Percentiles rank a stretch among this genome's conserved stretches.
These are phyloP conservation scores for Apoda limacodes DNA, from an alignment of 2,888 invertebrate genomes.

Conservation along the genomic window DNA sequence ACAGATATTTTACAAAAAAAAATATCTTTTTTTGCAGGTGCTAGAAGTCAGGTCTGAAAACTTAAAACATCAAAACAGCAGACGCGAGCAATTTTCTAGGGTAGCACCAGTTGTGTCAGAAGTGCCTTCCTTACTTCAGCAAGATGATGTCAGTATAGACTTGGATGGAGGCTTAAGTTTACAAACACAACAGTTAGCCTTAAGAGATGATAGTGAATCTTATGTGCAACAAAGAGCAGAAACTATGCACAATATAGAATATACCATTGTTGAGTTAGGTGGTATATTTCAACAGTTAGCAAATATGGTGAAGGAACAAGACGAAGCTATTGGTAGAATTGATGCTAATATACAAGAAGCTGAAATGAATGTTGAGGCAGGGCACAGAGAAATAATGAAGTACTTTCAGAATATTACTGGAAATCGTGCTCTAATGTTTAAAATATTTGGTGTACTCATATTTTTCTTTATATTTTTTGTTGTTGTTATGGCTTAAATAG, in stretches of 20 bases:
- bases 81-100: constrained; percentile 87
- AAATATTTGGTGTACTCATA: constrained; percentile 97
- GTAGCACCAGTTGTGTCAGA: constrained; percentile 57
- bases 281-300: constrained; percentile 97
- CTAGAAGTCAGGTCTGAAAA: constrained; percentile 98
- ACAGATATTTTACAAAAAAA: too few relatives aligned
- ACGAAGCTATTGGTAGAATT: constrained; percentile 97
- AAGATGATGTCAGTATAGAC: constrained; percentile 87
- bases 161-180: constrained; percentile 73
- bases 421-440: constrained; percentile 99
- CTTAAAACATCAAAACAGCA: constrained; percentile 92
- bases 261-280: constrained; percentile 98
- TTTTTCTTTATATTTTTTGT: constrained; percentile 99
- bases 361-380: constrained; percentile 96
- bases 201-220: constrained; percentile 88
- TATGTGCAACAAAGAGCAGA: constrained; percentile 95
- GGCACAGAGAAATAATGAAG: constrained; percentile 96
- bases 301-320: constrained; percentile 98
- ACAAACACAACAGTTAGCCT: constrained; percentile 75
- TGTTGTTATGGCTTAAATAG: constrained; percentile 86
- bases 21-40: constrained; percentile 70
- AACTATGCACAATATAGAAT: constrained; percentile 99
- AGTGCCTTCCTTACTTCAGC: constrained; percentile 60
- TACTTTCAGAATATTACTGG: constrained; percentile 98
- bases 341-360: constrained; percentile 97